These are phyloP conservation scores for Daboia siamensis DNA, from an alignment of 2,113 vertebrate genomes.

Conservation along the genomic window DNA sequence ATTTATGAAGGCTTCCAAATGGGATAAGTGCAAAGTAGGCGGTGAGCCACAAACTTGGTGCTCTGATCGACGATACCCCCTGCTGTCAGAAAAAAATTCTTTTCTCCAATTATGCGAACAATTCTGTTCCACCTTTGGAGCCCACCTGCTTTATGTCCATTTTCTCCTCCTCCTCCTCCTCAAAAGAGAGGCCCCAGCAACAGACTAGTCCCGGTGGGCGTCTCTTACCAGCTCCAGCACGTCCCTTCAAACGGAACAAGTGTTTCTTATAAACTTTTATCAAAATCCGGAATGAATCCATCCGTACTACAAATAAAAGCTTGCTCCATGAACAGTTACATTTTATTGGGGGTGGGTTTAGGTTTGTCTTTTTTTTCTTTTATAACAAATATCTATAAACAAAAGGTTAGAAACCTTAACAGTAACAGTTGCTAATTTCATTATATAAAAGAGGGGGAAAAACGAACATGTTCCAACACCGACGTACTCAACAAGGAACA, in stretches of 20 bases:
- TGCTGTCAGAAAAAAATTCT: too few species aligned
- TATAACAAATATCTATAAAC: conserved; percentile 78
- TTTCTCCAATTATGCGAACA: not conserved
- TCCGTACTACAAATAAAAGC: conserved; percentile 46
- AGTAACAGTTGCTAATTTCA: conserved; percentile 56
- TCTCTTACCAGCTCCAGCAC: not conserved
- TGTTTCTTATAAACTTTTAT: conserved; percentile 5
- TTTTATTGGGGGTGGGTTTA: not conserved
- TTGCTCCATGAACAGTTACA: conserved; percentile 46
- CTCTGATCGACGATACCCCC: not conserved
- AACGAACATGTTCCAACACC: conserved; percentile 53
- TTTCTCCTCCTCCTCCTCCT: not conserved
- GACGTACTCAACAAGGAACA: conserved; percentile 18
- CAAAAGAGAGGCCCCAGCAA: not conserved
- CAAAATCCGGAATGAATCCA: not conserved
- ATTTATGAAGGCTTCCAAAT: not conserved
- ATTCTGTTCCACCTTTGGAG: not conserved
- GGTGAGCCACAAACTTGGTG: not conserved
- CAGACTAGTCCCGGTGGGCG: not conserved
- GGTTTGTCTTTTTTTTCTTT: conserved; percentile 41
- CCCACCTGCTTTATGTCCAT: not conserved
- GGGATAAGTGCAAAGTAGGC: not conserved
- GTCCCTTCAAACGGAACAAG: not conserved
- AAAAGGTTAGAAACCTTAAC: conserved; percentile 58
- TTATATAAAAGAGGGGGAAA: conserved; percentile 37